Evolutionary conservation across 1,140 invertebrate species (phyloP).

Genomic region (Drosophila trapezifrons): DNA sequence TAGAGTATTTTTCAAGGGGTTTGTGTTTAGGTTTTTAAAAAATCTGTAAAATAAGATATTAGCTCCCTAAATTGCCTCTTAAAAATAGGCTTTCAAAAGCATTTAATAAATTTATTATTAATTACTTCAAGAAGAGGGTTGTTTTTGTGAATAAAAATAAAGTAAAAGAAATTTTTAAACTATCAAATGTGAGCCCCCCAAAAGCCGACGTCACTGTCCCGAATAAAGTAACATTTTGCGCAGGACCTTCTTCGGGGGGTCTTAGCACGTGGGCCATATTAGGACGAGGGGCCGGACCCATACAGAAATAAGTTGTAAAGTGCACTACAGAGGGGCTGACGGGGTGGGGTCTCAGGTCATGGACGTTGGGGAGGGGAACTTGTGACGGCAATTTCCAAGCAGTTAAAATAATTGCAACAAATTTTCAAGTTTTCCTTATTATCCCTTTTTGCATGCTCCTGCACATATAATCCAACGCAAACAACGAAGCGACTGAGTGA

Average conservation of each 20-base stretch:
- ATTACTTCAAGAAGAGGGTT: too few species aligned
- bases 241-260: constrained; percentile 9
- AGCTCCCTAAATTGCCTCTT: too few species aligned
- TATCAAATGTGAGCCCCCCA: too few species aligned
- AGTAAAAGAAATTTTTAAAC: background rate
- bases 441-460: constrained; percentile 55
- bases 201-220: background rate
- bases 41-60: too few species aligned
- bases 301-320: constrained; percentile 56
- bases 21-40: too few species aligned
- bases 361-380: background rate
- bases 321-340: constrained; percentile 13
- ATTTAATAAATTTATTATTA: too few species aligned
- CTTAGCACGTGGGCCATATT: constrained; percentile 7
- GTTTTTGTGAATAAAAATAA: background rate
- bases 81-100: too few species aligned
- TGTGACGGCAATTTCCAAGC: constrained; percentile 61
- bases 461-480: constrained; percentile 65
- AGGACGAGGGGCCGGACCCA: background rate
- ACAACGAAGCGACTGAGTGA: constrained; percentile 10
- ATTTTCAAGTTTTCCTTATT: constrained; percentile 78
- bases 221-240: constrained; percentile 10
- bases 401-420: constrained; percentile 82
- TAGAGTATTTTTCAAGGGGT: too few species aligned
- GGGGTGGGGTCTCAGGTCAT: background rate